Evolutionary conservation across 1,140 invertebrate genomes (phyloP).

Genomic region (Drosophila virilis): DNA sequence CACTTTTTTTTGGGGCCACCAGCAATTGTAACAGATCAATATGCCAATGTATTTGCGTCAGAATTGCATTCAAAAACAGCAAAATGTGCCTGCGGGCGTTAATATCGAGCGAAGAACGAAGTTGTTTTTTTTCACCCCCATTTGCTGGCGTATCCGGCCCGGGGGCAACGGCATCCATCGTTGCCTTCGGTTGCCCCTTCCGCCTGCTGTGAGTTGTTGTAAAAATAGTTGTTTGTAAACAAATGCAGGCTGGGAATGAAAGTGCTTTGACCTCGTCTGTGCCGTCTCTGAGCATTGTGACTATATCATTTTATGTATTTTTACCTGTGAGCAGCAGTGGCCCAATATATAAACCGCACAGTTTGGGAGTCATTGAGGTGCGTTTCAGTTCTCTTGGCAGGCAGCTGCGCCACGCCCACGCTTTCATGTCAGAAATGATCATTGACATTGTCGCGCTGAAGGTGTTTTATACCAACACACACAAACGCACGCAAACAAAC

Average conservation of each 20-base stretch:
- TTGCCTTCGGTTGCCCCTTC: conserved; percentile 1
- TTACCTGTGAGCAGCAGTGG: conserved; percentile 18
- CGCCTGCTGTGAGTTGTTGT: conserved; percentile 32
- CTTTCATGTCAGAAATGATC: conserved; percentile 74
- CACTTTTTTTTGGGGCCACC: neutral
- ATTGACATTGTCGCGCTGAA: conserved; percentile 82
- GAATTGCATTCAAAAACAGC: conserved; percentile 7
- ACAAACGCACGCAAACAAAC: conserved; percentile 17
- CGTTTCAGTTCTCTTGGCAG: conserved; percentile 62
- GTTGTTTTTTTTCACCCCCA: conserved; percentile 14
- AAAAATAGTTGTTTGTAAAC: conserved; percentile 56
- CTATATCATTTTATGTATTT: conserved; percentile 18
- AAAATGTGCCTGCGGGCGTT: conserved; percentile 9
- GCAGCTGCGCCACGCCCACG: conserved; percentile 61
- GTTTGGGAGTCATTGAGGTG: conserved; percentile 65
- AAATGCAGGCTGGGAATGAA: conserved; percentile 37
- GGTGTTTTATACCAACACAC: conserved; percentile 61
- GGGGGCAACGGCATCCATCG: conserved; percentile 45
- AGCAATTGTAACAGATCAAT: conserved; percentile 29
- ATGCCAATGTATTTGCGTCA: conserved; percentile 38
- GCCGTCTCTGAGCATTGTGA: conserved; percentile 13
- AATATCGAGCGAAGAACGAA: conserved; percentile 23
- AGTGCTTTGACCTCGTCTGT: conserved; percentile 52
- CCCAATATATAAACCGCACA: conserved; percentile 19
- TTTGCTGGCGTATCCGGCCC: conserved; percentile 24